Percentiles rank a stretch among this genome's conserved stretches.
phyloP scores from a whole-genome alignment of 2,113 vertebrate genomes.

The Callaeas wilsoni region DNA sequence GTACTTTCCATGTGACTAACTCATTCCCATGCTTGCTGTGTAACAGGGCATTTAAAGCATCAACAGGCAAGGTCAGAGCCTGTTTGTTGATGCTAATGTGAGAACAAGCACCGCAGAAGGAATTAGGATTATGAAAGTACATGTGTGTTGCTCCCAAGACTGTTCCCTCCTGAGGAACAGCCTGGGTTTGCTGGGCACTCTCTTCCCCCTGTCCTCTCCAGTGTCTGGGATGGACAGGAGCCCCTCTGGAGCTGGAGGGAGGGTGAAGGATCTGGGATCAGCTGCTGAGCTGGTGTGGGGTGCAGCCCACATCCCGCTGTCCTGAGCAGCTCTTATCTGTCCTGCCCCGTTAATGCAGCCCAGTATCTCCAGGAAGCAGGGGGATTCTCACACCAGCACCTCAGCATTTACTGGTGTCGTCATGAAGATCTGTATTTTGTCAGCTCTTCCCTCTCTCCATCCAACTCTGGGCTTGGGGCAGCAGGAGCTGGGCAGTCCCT shows the following conservation, averaged over 20 bases:
- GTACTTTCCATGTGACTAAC: slow-evolving; percentile 73
- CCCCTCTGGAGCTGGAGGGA: not conserved
- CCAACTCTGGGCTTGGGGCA: not conserved
- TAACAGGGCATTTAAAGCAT: slow-evolving; percentile 53
- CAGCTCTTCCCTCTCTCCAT: not conserved
- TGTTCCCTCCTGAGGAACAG: not conserved
- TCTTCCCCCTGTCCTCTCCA: not conserved
- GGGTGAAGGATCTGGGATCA: not conserved
- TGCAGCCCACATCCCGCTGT: not conserved
- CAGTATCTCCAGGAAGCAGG: not conserved
- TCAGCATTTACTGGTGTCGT: not conserved
- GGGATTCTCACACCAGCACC: not conserved
- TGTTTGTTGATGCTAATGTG: slow-evolving; percentile 10
- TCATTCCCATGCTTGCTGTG: slow-evolving; percentile 61
- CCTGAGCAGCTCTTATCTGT: not conserved
- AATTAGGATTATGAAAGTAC: slow-evolving; percentile 9
- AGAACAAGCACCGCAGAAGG: slow-evolving; percentile 28
- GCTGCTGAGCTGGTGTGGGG: not conserved
- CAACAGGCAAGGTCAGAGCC: slow-evolving; percentile 45
- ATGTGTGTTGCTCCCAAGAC: not conserved
- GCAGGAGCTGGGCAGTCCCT: not conserved
- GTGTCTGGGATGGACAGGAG: not conserved
- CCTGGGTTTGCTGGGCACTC: not conserved
- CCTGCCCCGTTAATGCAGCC: not conserved
- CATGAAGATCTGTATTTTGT: not conserved